These are phyloP conservation scores for Astur gentilis DNA, from an alignment of 2,113 vertebrate genomes.

Conservation along the genomic window DNA sequence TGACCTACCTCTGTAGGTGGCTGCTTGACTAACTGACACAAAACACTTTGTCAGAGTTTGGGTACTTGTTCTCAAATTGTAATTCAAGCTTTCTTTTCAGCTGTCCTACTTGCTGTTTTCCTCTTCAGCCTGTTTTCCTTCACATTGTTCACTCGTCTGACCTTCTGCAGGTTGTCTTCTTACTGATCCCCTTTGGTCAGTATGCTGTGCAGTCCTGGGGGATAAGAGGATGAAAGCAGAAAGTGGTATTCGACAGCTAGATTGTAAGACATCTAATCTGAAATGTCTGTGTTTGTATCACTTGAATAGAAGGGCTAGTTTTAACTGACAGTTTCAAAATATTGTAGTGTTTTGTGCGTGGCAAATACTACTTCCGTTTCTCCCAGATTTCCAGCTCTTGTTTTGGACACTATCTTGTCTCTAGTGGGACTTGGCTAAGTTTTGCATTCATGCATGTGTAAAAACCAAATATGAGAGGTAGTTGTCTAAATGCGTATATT, in stretches of 20 bases:
- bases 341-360: not conserved
- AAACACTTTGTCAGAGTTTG: not conserved
- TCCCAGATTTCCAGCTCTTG: not conserved
- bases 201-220: accelerated
- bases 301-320: not conserved
- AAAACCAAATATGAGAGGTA: not conserved
- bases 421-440: not conserved
- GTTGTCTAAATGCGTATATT: not conserved
- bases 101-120: not conserved
- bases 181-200: not conserved
- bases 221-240: not conserved
- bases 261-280: not conserved
- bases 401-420: not conserved
- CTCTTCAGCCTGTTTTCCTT: not conserved
- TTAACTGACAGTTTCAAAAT: not conserved
- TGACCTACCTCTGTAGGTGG: not conserved
- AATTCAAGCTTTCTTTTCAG: not conserved
- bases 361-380: not conserved
- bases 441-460: not conserved
- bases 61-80: not conserved
- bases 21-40: not conserved
- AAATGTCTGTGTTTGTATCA: not conserved
- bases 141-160: not conserved
- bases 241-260: not conserved
- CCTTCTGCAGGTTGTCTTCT: not conserved